Conservation (phyloP, 1,140 invertebrate genomes). For the Antheraea pernyi region DNA sequence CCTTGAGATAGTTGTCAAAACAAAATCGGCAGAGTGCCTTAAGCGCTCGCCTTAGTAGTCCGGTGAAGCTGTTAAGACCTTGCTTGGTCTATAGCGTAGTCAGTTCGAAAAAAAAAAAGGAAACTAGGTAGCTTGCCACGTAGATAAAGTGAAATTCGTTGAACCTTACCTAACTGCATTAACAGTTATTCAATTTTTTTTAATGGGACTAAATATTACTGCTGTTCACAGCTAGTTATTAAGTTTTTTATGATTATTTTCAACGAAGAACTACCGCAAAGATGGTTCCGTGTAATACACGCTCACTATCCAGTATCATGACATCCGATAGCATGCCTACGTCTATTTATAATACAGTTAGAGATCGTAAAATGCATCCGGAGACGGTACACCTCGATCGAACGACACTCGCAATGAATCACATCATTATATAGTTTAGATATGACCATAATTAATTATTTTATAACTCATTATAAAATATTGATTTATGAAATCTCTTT, state of each 20-base stretch:
- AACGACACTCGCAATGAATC: neutral
- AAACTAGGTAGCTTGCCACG: too few relatives aligned
- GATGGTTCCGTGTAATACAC: neutral
- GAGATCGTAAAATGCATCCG: neutral
- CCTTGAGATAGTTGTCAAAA: too few relatives aligned
- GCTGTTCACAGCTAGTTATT: too few relatives aligned
- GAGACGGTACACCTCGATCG: neutral
- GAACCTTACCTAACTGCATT: too few relatives aligned
- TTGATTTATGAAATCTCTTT: neutral
- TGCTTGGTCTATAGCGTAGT: too few relatives aligned
- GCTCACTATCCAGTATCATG: neutral
- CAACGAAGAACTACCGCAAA: neutral
- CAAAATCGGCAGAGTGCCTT: too few relatives aligned
- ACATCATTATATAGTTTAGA: neutral
- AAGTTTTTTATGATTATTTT: neutral
- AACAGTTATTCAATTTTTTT: too few relatives aligned
- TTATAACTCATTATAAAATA: neutral
- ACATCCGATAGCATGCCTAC: neutral
- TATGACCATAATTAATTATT: neutral
- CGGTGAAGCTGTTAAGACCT: too few relatives aligned
- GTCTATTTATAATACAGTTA: neutral
- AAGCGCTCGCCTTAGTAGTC: too few relatives aligned
- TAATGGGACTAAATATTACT: too few relatives aligned
- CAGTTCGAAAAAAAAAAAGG: too few relatives aligned
- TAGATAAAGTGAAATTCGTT: too few relatives aligned